Evolutionary conservation across 2,797 vertebrate species (phyloP), one percentile per base, ranked within the genome.

Genomic region (Podarcis siculus): DNA sequence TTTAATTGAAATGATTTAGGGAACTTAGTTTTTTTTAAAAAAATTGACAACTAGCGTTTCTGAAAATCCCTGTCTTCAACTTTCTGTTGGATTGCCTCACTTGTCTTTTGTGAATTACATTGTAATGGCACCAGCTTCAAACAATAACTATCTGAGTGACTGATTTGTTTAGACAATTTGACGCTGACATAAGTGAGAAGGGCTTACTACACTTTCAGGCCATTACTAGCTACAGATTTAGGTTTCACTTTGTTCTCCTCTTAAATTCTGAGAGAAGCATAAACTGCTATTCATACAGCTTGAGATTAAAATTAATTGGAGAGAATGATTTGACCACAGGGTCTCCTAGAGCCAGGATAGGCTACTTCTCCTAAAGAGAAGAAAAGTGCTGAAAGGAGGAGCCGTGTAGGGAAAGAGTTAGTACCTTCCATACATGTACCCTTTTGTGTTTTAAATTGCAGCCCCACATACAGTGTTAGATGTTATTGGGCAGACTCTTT

Each of bases 201-300:
- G 19, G 19, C 25, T 25, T 81, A 4, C 19, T 61, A 21, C 49
- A 55, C 64, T 35, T 58, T 30, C n/a, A 79, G 61, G 66, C 61
- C 78, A 72, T 88, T 45, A 79, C 66, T 49, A 66, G 39, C 15
- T 39, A 9, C 82, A 85, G 77, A 55, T 75, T 80, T 71, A 79
- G 42, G 27, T 78, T 69, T 58, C 64, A 69, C 45, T 71, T 71
- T 35, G 45, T 72, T 84, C 64, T 66, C 13, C 3, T 72, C 87
- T 27, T 64, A 61, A 79, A 35, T 72, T 84, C 58, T 84, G 27
- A 37, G 75, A 69, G 19, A 17, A 45, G 27, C 35, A 72, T 35
- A 42, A 72, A 83, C 23, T 61, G 49, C 8, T 83, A 69, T 35
- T 58, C 30, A 32, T 21, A 42, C 66, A 79, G 15, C 49, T 69